Percentiles rank a stretch among this genome's conserved stretches.
Evolutionary conservation across 1,140 invertebrate species (phyloP).

Genomic region (Caenorhabditis brenneri): DNA sequence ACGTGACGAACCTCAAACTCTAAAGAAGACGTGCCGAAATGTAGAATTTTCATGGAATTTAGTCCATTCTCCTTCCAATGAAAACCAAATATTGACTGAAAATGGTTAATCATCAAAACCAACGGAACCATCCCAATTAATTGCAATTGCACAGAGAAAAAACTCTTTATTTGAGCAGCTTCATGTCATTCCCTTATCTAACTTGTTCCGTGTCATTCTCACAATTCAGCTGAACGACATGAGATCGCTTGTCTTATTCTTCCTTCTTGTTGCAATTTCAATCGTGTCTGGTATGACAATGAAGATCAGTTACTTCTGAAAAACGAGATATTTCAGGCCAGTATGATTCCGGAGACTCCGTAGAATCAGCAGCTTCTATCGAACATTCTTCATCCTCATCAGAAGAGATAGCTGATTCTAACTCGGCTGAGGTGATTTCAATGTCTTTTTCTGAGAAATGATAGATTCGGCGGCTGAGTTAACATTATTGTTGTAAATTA

Average conservation of each 20-base stretch:
- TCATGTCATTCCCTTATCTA: background rate
- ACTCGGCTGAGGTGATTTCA: background rate
- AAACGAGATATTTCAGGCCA: background rate
- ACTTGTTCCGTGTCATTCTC: conserved; percentile 10
- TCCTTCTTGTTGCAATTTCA: background rate
- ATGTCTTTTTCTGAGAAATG: too few relatives aligned
- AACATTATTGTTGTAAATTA: too few relatives aligned
- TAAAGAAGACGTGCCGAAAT: background rate
- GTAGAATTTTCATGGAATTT: background rate
- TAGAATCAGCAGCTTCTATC: background rate
- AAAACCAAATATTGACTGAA: conserved; percentile 18
- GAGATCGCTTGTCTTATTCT: background rate
- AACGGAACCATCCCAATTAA: background rate
- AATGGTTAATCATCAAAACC: background rate
- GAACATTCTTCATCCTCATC: background rate
- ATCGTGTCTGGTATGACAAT: background rate
- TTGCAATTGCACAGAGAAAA: background rate
- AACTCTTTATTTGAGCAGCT: conserved; percentile 9
- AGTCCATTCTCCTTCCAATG: background rate
- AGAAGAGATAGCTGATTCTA: background rate
- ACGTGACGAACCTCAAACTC: background rate
- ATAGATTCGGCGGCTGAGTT: too few relatives aligned
- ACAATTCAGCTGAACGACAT: background rate
- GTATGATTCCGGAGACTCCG: background rate
- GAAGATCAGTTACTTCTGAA: background rate